Evolutionary conservation across 2,888 invertebrate species (phyloP), one percentile per base, ranked within the genome.

Genomic region (Lasioglossum lativentre): DNA sequence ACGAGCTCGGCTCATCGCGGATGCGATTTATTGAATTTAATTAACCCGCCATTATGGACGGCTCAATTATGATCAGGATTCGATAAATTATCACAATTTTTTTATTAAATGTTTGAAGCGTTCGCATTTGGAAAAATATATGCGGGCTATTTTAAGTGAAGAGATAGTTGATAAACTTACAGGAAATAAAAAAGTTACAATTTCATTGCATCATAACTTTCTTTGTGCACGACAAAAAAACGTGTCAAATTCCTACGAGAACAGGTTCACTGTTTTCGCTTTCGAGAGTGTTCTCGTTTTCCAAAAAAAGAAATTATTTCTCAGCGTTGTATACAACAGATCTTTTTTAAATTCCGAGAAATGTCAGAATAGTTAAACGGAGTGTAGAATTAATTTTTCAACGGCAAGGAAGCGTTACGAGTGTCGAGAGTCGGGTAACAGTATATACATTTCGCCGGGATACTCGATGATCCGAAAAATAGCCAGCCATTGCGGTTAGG

Each of bases 401-500:
- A 34, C 10, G 14, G 10, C 5, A 14, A 47, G n/a, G 56, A 59
- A 42, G 38, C 45, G 70, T 38, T 14, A 34, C 66, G 3, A 19
- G 6, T 4, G 12, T 27, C 14, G 4, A 66, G 8, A 56, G 75
- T 45, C 40, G 42, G 23, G 78, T 83, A 77, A 59, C 40, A 75
- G 75, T 78, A 45, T 6, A 45, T 6, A 45, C 75, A 83, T 78
- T 78, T 84, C 66, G 56, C 56, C 45, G 52, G 19, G 52, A 45
- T 45, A 71, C 8, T 40, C 85, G 84, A 63, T 75, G 75, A 85
- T 78, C 85, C 84, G 85, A 75, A 85, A 72, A 83, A 85, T 84
- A 34, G 30, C 56, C 56, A 27, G 52, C 47, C 30, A 68, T 78
- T 83, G 85, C 84, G 85, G 85, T 85, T 78, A 56, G 45, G 71